Evolutionary conservation across 2,797 vertebrate genomes (phyloP).

Genomic region (Apogon hyalosoma): DNA sequence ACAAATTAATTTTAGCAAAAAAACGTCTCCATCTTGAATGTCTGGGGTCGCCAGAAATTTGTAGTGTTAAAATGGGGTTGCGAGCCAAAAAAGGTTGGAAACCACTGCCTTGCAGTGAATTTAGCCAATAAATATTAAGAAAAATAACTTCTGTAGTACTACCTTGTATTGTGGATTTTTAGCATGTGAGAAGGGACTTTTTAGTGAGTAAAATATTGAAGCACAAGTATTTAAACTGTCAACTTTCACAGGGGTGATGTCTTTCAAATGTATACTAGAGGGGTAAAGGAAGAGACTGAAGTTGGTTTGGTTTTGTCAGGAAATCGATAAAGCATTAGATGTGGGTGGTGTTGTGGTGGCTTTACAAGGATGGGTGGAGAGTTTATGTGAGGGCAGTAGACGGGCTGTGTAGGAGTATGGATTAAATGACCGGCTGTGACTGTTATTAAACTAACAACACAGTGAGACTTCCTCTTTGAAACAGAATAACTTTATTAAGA

Average conservation of each 20-base stretch:
- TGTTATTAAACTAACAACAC: slow-evolving; percentile 28
- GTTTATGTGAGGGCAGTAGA: slow-evolving; percentile 24
- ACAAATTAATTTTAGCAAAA: no score
- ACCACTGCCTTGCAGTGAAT: no score
- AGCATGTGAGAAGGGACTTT: no score
- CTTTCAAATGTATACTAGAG: slow-evolving; percentile 6
- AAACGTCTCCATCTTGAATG: no score
- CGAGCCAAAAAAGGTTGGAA: no score
- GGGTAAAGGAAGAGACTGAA: slow-evolving; percentile 1
- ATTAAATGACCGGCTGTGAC: slow-evolving; percentile 25
- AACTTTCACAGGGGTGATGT: neutral
- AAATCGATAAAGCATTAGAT: slow-evolving; percentile 28
- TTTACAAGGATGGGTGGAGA: slow-evolving; percentile 24
- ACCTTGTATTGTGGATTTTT: no score
- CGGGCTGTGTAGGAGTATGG: slow-evolving; percentile 4
- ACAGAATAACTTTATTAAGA: slow-evolving; percentile 35
- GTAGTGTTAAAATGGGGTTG: no score
- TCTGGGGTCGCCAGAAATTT: no score
- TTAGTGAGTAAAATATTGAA: neutral
- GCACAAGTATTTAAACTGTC: neutral
- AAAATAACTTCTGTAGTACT: no score
- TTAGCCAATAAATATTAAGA: no score
- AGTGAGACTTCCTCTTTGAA: slow-evolving; percentile 36
- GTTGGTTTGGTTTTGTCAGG: neutral
- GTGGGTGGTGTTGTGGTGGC: slow-evolving; percentile 7